Conservation (phyloP, 53 echinoderm and acorn worm species). For the Astropecten irregularis region DNA sequence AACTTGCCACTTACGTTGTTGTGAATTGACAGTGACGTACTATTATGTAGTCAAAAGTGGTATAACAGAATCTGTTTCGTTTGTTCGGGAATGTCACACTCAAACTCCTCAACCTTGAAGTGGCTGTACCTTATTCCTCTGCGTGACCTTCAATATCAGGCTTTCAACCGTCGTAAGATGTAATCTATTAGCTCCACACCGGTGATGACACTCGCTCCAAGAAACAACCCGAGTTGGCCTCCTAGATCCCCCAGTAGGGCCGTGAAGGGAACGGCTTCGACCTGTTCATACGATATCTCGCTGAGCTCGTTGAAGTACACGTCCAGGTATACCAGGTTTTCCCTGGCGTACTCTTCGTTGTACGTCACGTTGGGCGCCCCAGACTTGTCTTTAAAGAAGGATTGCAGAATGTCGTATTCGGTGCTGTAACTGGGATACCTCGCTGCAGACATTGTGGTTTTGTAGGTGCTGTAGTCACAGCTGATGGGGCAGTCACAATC, state of each 20-base stretch:
- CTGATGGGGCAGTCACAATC: slow-evolving; percentile 11
- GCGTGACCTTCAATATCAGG: neutral
- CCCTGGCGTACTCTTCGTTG: neutral
- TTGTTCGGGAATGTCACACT: too few species aligned
- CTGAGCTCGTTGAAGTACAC: too few species aligned
- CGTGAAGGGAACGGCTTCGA: slow-evolving; percentile 15
- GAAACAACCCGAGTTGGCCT: slow-evolving; percentile 56
- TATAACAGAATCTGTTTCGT: too few species aligned
- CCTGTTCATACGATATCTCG: slow-evolving; percentile 20
- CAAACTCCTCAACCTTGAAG: too few species aligned
- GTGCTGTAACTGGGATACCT: slow-evolving; percentile 5
- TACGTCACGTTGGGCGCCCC: neutral
- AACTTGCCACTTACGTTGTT: too few species aligned
- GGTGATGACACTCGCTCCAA: slow-evolving; percentile 48
- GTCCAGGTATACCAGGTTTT: too few species aligned
- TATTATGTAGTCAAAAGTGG: too few species aligned
- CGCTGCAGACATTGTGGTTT: slow-evolving; percentile 31
- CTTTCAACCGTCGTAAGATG: slow-evolving; percentile 9
- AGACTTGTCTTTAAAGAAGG: too few species aligned
- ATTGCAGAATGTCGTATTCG: neutral
- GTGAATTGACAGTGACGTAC: too few species aligned
- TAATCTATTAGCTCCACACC: slow-evolving; percentile 39
- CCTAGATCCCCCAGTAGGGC: slow-evolving; percentile 30
- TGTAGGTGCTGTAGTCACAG: slow-evolving; percentile 24
- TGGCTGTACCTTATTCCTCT: neutral